Evolutionary conservation across 1,140 invertebrate genomes (phyloP), one percentile per base, ranked within the genome.

Genomic region (Zaprionus vittiger): DNA sequence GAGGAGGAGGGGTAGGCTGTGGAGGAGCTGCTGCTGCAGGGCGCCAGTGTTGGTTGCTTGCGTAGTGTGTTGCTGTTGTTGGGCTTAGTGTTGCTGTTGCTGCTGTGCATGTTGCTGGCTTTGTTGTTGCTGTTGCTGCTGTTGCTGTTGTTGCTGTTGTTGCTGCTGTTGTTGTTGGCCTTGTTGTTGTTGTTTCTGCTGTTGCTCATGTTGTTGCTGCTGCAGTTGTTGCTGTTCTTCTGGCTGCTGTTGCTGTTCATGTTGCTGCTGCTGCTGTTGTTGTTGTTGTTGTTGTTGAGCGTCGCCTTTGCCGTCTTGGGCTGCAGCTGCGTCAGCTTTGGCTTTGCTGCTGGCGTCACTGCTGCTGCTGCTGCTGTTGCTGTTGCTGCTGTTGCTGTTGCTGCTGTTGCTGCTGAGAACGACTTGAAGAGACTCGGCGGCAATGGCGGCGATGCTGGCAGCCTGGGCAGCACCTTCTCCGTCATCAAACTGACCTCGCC

Each of bases 361-460:
- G 61, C 7, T 9, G 67, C 28, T 1, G 62, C 38, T 15, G 65
- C 20, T 3, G 64, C 14, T 12, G 77, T 24, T 0, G 70, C 28
- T 3, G 65, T 20, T 3, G 64, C 14, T 12, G 77, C 20, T 0
- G 70, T 26, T 3, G 72, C 38, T 4, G 84, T 24, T 15, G 67
- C 22, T 1, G 61, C 52, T 15, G 64, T 22, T 3, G 64, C 26
- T 9, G 80, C 74, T 0, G 77, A 75, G 11, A 86, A 90, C 4
- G 80, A 74, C 47, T 92, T 92, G 49, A 92, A 92, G n/a, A 92
- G 61, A 44, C 91, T 92, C 11, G 91, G 91, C n/a, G 91, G 91
- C 54, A 92, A 31, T 3, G 91, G 91, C 14, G 91, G 87, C 22
- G 91, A 92, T 0, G 80, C 70, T 7, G 90, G 91, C 66, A 92